Evolutionary conservation across 2,113 vertebrate genomes (phyloP).

Genomic region (Fulica atra): DNA sequence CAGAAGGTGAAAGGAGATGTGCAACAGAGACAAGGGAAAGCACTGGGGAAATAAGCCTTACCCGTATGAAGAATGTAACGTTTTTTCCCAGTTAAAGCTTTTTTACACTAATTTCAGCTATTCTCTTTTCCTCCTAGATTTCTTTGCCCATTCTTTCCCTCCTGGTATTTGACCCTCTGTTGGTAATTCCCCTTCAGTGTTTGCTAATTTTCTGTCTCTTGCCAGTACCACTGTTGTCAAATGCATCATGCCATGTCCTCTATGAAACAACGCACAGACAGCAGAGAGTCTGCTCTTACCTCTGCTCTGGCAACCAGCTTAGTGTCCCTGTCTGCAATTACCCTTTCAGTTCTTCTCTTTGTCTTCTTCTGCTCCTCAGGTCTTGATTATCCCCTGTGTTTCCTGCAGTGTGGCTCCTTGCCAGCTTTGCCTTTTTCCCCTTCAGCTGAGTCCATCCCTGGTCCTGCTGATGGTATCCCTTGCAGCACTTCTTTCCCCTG

Average conservation of each 20-base stretch:
- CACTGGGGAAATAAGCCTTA: not conserved
- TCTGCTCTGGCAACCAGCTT: not conserved
- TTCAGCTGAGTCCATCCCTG: not conserved
- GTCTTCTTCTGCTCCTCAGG: not conserved
- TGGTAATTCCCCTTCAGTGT: not conserved
- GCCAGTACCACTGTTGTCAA: not conserved
- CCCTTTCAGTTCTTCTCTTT: not conserved
- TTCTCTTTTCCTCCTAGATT: not conserved
- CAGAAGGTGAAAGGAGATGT: not conserved
- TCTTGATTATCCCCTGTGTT: not conserved
- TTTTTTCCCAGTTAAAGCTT: not conserved
- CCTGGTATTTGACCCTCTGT: not conserved
- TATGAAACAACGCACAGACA: not conserved
- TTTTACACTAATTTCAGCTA: not conserved
- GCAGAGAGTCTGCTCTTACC: not conserved
- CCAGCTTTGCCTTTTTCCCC: not conserved
- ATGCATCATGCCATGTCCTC: not conserved
- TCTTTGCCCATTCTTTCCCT: not conserved
- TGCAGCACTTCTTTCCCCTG: not conserved
- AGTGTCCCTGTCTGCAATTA: not conserved
- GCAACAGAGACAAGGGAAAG: not conserved
- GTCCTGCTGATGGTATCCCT: not conserved
- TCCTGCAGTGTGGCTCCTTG: not conserved
- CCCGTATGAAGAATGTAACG: not conserved
- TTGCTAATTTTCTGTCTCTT: conserved; percentile 11